These are phyloP conservation scores for Apis cerana DNA, from an alignment of 1,140 invertebrate species.

Conservation along the genomic window DNA sequence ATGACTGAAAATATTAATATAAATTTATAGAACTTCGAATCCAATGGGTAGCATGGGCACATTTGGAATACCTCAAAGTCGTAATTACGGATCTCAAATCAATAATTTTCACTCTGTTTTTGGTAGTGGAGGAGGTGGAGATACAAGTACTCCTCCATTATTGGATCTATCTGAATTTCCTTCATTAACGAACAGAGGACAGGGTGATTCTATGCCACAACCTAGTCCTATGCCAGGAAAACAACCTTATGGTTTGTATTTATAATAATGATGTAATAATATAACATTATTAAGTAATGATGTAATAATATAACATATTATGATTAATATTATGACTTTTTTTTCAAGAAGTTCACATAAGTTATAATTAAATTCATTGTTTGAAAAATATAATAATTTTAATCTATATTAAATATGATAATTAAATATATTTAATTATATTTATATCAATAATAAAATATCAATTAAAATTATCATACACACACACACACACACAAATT, in stretches of 20 bases:
- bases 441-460: no score
- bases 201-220: conserved; percentile 89
- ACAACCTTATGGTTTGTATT: conserved; percentile 90
- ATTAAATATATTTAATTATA: neutral
- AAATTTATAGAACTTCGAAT: conserved; percentile 81
- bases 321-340: no score
- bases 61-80: conserved; percentile 84
- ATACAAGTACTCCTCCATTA: conserved; percentile 89
- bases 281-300: neutral
- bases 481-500: no score
- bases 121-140: conserved; percentile 83
- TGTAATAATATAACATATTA: neutral
- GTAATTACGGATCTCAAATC: conserved; percentile 86
- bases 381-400: neutral
- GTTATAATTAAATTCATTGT: neutral
- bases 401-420: neutral
- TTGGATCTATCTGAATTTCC: conserved; percentile 95
- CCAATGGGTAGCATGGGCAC: conserved; percentile 85
- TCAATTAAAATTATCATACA: no score
- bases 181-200: conserved; percentile 91
- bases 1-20: conserved; percentile 38
- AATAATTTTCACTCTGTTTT: conserved; percentile 90
- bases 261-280: neutral
- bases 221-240: conserved; percentile 90
- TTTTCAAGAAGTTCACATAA: no score